phyloP scores from a whole-genome alignment of 2,888 invertebrate species.

The Xylocampa areola region DNA sequence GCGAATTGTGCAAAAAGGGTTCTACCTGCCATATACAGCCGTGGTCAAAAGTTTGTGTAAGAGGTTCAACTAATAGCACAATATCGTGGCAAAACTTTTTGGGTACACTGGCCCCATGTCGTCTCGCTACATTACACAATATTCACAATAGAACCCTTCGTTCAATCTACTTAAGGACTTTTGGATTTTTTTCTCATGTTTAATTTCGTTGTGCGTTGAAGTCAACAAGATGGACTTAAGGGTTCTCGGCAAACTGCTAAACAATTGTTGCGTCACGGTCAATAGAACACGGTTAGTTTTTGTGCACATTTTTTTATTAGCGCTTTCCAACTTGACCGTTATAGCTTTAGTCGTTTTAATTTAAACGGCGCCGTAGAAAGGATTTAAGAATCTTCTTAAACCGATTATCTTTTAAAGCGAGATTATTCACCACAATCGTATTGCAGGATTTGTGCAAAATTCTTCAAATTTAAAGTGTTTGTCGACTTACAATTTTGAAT shows the following conservation, averaged over 20 bases:
- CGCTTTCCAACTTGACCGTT: slow-evolving; percentile 69
- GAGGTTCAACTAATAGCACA: slow-evolving; percentile 46
- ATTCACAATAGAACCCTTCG: slow-evolving; percentile 86
- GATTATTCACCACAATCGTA: slow-evolving; percentile 41
- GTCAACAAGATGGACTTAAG: slow-evolving; percentile 88
- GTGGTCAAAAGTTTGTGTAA: slow-evolving; percentile 60
- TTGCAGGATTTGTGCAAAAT: slow-evolving; percentile 30
- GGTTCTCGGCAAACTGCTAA: slow-evolving; percentile 85
- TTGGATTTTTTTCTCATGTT: slow-evolving; percentile 78
- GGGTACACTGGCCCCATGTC: slow-evolving; percentile 71
- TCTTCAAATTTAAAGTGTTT: slow-evolving; percentile 9
- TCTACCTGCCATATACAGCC: slow-evolving; percentile 81
- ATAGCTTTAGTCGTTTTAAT: slow-evolving; percentile 72
- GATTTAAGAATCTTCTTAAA: slow-evolving; percentile 67
- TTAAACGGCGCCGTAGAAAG: slow-evolving; percentile 71
- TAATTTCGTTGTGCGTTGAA: slow-evolving; percentile 80
- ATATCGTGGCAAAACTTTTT: slow-evolving; percentile 67
- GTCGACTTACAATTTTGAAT: slow-evolving; percentile 3
- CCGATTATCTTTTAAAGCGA: slow-evolving; percentile 65
- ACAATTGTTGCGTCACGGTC: slow-evolving; percentile 89
- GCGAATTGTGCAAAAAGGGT: slow-evolving; percentile 89
- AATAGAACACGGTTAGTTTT: slow-evolving; percentile 83
- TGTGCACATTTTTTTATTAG: slow-evolving; percentile 72
- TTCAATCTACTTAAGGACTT: slow-evolving; percentile 84
- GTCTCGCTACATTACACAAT: slow-evolving; percentile 88